Conservation (phyloP, 2,797 vertebrate genomes). For the Apogon hyalosoma region DNA sequence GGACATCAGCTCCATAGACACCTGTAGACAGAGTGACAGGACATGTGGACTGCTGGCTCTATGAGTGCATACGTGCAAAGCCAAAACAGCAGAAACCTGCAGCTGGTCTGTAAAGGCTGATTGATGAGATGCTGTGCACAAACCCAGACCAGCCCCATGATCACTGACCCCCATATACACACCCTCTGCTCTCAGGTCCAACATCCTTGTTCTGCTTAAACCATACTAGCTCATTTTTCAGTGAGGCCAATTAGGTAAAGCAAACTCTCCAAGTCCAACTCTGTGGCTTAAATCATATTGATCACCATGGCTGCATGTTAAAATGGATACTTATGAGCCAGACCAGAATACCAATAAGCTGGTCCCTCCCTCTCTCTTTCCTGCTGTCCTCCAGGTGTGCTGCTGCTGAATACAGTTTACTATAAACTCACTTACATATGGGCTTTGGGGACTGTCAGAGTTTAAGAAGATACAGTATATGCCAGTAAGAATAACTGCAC, state of each 20-base stretch:
- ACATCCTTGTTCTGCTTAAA: constrained; percentile 77
- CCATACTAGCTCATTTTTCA: constrained; percentile 85
- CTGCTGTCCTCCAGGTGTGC: constrained; percentile 56
- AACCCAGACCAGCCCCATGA: constrained; percentile 57
- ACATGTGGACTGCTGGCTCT: constrained; percentile 27
- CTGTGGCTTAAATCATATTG: constrained; percentile 86
- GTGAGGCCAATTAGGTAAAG: constrained; percentile 87
- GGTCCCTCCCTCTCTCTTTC: constrained; percentile 20
- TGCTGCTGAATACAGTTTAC: constrained; percentile 43
- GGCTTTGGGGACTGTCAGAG: no score
- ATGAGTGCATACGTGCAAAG: constrained; percentile 6
- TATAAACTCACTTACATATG: no score
- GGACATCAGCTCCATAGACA: constrained; percentile 48
- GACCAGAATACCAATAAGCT: constrained; percentile 76
- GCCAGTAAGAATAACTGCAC: no score
- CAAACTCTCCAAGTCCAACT: constrained; percentile 83
- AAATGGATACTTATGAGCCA: constrained; percentile 82
- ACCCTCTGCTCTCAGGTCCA: constrained; percentile 53
- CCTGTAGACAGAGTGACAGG: constrained; percentile 59
- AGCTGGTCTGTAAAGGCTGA: constrained; percentile 61
- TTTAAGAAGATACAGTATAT: no score
- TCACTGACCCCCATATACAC: constrained; percentile 41
- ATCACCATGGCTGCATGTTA: constrained; percentile 82
- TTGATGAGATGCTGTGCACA: constrained; percentile 67
- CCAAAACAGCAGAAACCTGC: constrained; percentile 70